Conservation (phyloP, 2,113 vertebrate species). For the Toxotes jaculatrix region DNA sequence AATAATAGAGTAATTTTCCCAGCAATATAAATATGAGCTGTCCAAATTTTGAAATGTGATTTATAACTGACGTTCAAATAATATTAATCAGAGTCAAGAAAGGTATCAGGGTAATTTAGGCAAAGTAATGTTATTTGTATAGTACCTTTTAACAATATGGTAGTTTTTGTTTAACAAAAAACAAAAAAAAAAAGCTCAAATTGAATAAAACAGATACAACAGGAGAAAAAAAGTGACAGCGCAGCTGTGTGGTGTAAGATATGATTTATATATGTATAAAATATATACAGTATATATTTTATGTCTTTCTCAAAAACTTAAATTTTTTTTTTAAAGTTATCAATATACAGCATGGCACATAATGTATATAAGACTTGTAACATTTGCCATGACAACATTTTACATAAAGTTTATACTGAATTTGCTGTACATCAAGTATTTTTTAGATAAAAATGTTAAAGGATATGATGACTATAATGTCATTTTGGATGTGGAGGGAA, state of each 20-base stretch:
- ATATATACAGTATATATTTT: too few species aligned
- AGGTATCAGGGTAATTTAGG: not conserved
- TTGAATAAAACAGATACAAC: not conserved
- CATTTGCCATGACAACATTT: not conserved
- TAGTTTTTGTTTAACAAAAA: not conserved
- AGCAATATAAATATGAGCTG: not conserved
- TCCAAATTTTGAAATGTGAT: not conserved
- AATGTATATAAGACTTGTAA: too few species aligned
- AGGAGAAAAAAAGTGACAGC: not conserved
- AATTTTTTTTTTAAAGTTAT: not conserved
- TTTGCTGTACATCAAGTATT: not conserved
- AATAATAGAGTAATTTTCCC: too few species aligned
- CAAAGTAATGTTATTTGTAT: not conserved
- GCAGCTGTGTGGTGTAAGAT: not conserved
- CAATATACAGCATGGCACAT: not conserved
- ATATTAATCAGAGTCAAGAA: not conserved
- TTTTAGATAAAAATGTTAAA: not conserved
- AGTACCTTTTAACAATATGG: not conserved
- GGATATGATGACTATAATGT: not conserved
- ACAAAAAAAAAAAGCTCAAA: not conserved
- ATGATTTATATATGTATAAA: not conserved
- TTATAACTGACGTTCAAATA: not conserved
- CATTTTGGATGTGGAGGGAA: slow-evolving; percentile 10
- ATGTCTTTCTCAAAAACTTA: not conserved
- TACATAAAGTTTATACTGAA: not conserved